Base-by-base conservation (phyloP, 1,140 invertebrate species). In the Lasaia peninsularis region DNA sequence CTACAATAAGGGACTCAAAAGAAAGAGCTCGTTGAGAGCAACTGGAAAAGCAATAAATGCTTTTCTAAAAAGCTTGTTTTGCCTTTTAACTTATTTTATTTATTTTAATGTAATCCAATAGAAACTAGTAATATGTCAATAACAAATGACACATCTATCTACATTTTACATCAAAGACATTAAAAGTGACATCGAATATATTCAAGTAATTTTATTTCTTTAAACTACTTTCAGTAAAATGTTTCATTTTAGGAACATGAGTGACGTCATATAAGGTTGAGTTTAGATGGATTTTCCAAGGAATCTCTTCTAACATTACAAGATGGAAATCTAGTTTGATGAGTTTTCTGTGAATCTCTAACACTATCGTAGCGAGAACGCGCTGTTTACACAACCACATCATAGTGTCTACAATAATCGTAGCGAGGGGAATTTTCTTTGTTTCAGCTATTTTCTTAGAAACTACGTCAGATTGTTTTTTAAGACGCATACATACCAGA, bases 371-470 rank as follows among this genome's bases (percentile, higher is more conserved):
- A 21, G 12, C 34, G 28, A 18, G 14, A 21, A 28, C 16, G 48
- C 32, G 50, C 40, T 59, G 58, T 63, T 56, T 67, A 61, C 56
- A 56, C 48, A 57, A 56, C 54, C 48, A 56, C 53, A 56, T 55
- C 62, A 64, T 54, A 60, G 51, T 62, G 49, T 34, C 33, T 37
- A 33, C 37, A 50, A 37, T 52, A 40, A 52, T 37, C 34, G 18
- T 44, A 32, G 28, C 21, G 28, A 34, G 44, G 56, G 54, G 16
- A 58, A 58, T 54, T 35, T 57, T 57, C 54, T 58, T 37, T 58
- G 20, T 62, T 55, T 55, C 21, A 37, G 20, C 53, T 44, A 44
- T 32, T 55, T 44, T 44, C 53, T 40, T 16, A 44, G 37, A 44
- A 44, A 44, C 18, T 20, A 20, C 37, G 37, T 44, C 37, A 44